A percentile compares a stretch with the other conserved stretches of the same genome.
phyloP scores from a whole-genome alignment of 2,797 vertebrate species.

The Prionace glauca region DNA sequence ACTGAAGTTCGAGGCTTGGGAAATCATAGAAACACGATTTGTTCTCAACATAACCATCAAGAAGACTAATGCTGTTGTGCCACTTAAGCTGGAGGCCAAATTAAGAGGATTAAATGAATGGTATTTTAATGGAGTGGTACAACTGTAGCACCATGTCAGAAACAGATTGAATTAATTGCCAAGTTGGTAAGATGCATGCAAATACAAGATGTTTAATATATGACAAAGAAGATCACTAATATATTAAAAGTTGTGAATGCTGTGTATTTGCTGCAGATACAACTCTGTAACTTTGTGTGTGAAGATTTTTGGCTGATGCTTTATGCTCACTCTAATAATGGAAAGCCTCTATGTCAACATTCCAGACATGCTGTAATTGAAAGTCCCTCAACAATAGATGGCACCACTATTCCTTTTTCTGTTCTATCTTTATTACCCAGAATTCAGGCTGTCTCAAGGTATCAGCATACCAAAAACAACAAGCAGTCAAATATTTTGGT shows the following conservation, averaged over 20 bases:
- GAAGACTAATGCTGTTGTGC: not conserved
- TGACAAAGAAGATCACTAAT: not conserved
- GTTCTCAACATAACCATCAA: not conserved
- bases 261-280: not conserved
- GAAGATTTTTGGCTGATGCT: not conserved
- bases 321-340: not conserved
- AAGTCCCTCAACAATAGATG: not conserved
- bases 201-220: not conserved
- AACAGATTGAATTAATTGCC: not conserved
- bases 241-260: not conserved
- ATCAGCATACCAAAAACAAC: not conserved
- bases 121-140: not conserved
- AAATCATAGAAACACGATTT: not conserved
- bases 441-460: not conserved
- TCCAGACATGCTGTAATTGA: not conserved
- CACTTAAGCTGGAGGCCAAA: not conserved
- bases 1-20: not conserved
- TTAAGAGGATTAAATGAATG: not conserved
- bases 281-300: not conserved
- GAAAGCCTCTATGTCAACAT: not conserved
- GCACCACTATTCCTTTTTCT: not conserved
- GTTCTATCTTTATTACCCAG: not conserved
- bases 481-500: not conserved
- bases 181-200: not conserved
- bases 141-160: not conserved